Conservation (phyloP, 2,888 invertebrate species). For the Protophormia terraenovae region DNA sequence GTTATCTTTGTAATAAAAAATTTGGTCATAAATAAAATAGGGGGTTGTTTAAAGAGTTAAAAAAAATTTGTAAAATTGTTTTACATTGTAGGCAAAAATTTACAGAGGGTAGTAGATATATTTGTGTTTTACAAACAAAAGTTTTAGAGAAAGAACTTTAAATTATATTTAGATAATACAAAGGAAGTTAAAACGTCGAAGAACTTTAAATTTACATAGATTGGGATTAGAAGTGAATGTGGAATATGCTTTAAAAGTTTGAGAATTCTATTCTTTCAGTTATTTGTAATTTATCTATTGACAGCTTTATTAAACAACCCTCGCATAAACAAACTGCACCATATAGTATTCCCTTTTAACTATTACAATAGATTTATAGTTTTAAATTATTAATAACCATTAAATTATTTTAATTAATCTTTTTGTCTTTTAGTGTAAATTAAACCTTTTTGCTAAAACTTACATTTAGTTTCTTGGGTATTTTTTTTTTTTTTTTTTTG, state of each 20-base stretch:
- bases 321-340: background rate
- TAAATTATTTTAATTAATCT: conserved; percentile 19
- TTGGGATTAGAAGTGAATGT: no score
- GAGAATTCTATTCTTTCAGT: no score
- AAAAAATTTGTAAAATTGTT: no score
- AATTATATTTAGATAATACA: no score
- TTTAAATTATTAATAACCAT: conserved; percentile 1
- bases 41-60: background rate
- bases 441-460: background rate
- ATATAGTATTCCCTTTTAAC: background rate
- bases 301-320: background rate
- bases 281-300: background rate
- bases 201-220: no score
- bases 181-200: no score
- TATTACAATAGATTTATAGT: background rate
- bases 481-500: no score
- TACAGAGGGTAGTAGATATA: no score
- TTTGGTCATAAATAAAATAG: background rate
- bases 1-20: background rate
- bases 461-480: background rate
- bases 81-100: no score
- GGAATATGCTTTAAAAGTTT: no score
- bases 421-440: conserved; percentile 1
- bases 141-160: no score
- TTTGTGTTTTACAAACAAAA: no score